A percentile compares a stretch with the other conserved stretches of the same genome.
Conservation (phyloP, 2,888 invertebrate species). For the Scaptomyza cyrtandrae region DNA sequence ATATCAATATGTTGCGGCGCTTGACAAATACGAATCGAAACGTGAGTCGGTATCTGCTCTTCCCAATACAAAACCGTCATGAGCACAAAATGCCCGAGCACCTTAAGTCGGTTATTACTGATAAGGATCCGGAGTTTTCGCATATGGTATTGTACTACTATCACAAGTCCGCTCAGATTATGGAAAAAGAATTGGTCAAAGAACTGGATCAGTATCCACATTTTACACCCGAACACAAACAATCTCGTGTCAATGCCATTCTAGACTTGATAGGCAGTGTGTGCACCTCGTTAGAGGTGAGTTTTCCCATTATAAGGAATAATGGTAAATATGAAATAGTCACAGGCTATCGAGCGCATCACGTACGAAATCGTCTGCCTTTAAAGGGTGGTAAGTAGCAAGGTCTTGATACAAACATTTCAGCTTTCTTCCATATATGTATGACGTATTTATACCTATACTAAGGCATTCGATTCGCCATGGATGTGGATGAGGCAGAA, state of each 20-base stretch:
- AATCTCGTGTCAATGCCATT: constrained; percentile 73
- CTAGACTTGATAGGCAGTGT: constrained; percentile 75
- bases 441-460: constrained; percentile 52
- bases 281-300: constrained; percentile 70
- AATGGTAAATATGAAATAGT: constrained; percentile 80
- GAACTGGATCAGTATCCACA: constrained; percentile 74
- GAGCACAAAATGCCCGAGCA: constrained; percentile 79
- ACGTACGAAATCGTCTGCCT: constrained; percentile 78
- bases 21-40: not conserved
- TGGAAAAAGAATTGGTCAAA: constrained; percentile 73
- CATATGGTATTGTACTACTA: constrained; percentile 81
- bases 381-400: constrained; percentile 81
- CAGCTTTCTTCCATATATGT: too few species aligned
- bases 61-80: constrained; percentile 15
- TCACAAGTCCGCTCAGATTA: constrained; percentile 72
- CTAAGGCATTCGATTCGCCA: constrained; percentile 96
- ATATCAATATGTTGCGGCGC: constrained; percentile 1
- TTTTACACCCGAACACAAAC: constrained; percentile 62
- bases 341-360: constrained; percentile 82
- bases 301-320: constrained; percentile 74
- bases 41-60: too few species aligned
- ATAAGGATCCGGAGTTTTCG: constrained; percentile 76
- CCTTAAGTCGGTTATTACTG: constrained; percentile 59
- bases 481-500: constrained; percentile 96
- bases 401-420: not conserved